Percentiles rank a stretch among this genome's conserved stretches.
Evolutionary conservation across 2,797 vertebrate genomes (phyloP).

Genomic region (Hafferia zeledoni): DNA sequence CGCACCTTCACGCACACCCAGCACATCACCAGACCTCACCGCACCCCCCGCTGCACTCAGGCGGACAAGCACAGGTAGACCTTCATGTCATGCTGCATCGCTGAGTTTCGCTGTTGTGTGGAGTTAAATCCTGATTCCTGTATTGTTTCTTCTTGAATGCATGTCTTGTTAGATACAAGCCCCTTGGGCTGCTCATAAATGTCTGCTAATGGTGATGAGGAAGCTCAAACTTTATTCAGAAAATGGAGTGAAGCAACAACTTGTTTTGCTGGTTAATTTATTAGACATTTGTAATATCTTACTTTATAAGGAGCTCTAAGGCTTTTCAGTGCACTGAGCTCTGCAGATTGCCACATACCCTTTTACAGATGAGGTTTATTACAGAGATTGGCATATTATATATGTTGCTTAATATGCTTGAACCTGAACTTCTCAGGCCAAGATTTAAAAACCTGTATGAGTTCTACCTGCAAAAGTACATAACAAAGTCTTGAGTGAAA

Average conservation of each 20-base stretch:
- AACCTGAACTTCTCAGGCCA: not conserved
- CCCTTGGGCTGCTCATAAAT: not conserved
- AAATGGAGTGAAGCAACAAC: not conserved
- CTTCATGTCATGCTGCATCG: not conserved
- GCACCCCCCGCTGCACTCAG: constrained; percentile 91
- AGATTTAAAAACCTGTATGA: not conserved
- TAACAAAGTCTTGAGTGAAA: not conserved
- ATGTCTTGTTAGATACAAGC: not conserved
- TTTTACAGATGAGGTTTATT: not conserved
- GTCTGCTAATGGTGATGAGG: not conserved
- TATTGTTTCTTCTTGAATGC: not conserved
- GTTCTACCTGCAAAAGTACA: not conserved
- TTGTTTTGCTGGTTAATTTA: constrained; percentile 23
- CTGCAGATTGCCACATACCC: not conserved
- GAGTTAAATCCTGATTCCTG: not conserved
- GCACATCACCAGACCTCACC: constrained; percentile 94
- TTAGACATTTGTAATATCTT: not conserved
- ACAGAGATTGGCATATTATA: not conserved
- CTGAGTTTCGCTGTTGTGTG: not conserved
- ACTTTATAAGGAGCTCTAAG: constrained; percentile 31
- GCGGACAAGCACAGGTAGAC: constrained; percentile 91
- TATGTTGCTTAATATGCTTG: not conserved
- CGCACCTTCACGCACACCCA: constrained; percentile 87
- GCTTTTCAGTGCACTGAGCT: not conserved
- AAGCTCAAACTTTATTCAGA: not conserved